A percentile compares a stretch with the other conserved stretches of the same genome.
Evolutionary conservation across 2,888 invertebrate genomes (phyloP).

Genomic region (Cordylochernes scorpioides): DNA sequence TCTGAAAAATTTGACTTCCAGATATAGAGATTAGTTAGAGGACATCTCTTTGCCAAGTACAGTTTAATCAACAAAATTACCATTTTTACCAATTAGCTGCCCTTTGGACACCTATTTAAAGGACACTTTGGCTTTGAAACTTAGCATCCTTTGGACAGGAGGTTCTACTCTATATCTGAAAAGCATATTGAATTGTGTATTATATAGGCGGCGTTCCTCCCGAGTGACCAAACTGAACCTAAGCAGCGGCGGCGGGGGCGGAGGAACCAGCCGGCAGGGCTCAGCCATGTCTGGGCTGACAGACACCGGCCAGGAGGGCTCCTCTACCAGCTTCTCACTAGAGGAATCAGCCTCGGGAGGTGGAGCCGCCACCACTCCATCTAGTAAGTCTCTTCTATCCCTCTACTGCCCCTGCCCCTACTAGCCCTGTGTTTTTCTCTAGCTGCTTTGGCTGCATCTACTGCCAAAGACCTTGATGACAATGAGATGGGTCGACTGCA

Average conservation of each 20-base stretch:
- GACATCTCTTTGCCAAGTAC: too few relatives aligned
- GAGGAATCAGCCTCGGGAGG: neutral
- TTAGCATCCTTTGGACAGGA: too few relatives aligned
- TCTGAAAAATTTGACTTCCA: too few relatives aligned
- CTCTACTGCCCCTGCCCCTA: too few relatives aligned
- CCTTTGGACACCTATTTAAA: too few relatives aligned
- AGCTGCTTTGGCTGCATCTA: conserved; percentile 17
- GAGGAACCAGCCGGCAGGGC: conserved; percentile 12
- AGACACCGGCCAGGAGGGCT: conserved; percentile 11
- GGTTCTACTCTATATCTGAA: too few relatives aligned
- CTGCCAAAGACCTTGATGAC: conserved; percentile 44
- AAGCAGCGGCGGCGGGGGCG: conserved; percentile 12
- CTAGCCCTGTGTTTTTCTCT: too few relatives aligned
- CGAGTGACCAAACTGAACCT: conserved; percentile 22
- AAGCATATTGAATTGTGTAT: too few relatives aligned
- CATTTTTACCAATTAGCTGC: too few relatives aligned
- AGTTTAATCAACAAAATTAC: too few relatives aligned
- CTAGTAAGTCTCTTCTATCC: conserved; percentile 2
- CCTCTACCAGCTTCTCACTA: conserved; percentile 7
- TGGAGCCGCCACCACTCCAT: conserved; percentile 5
- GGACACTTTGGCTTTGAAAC: too few relatives aligned
- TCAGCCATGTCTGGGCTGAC: conserved; percentile 12
- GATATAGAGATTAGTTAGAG: too few relatives aligned
- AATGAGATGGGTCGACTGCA: conserved; percentile 84
- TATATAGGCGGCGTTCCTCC: conserved; percentile 27